Evolutionary conservation across 1,140 invertebrate genomes (phyloP).

Genomic region (Drosophila pruinosa): DNA sequence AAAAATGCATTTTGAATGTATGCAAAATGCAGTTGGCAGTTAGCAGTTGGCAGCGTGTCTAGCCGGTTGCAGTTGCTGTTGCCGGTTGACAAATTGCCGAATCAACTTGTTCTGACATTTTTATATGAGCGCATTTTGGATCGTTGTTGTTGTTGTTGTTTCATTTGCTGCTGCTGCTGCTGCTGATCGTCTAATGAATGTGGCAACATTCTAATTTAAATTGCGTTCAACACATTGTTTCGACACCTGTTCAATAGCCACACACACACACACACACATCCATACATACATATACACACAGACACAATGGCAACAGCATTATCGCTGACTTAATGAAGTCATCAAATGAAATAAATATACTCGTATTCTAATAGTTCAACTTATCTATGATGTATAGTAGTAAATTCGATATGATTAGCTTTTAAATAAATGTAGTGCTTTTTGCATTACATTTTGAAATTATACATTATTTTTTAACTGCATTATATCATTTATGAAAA

Average conservation of each 20-base stretch:
- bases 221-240: slow-evolving; percentile 75
- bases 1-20: slow-evolving; percentile 76
- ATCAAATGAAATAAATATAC: slow-evolving; percentile 10
- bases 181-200: slow-evolving; percentile 58
- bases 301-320: not conserved
- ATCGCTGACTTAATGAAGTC: not conserved
- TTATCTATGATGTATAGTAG: not conserved
- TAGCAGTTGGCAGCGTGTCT: slow-evolving; percentile 36
- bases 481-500: too few relatives aligned
- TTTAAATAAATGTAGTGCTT: too few relatives aligned
- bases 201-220: slow-evolving; percentile 79
- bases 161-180: slow-evolving; percentile 10
- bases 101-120: slow-evolving; percentile 78
- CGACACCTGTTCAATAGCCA: slow-evolving; percentile 61
- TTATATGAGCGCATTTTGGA: slow-evolving; percentile 53
- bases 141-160: slow-evolving; percentile 23
- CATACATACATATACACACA: not conserved
- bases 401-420: too few relatives aligned
- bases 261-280: not conserved
- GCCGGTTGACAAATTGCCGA: slow-evolving; percentile 74
- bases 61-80: slow-evolving; percentile 48
- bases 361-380: not conserved
- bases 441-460: too few relatives aligned
- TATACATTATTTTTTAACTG: too few relatives aligned
- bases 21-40: slow-evolving; percentile 43